Evolutionary conservation across 64 coral and sea anemone species (phyloP), one percentile per base, ranked within the genome.

Genomic region (Cladopsammia gracilis): DNA sequence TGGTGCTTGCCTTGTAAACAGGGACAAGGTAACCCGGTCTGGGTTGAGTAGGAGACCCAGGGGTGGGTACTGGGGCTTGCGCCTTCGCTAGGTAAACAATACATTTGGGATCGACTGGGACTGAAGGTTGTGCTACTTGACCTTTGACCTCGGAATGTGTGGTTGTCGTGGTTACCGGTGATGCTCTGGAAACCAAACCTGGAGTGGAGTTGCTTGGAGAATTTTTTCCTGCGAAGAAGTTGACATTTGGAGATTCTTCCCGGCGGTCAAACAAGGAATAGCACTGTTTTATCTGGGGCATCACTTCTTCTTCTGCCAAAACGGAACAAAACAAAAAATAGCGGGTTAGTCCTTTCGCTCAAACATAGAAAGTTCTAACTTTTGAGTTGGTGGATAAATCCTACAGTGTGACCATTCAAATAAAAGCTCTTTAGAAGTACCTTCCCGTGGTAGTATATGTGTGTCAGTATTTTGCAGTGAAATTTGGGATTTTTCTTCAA

Each of bases 251-350:
- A 6, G 48, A 51, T 50, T 89, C 88, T 11, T 77, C 45, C 20
- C 71, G 47, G 70, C 76, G 68, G 18, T 80, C 66, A 2, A 73
- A 54, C 53, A 90, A 78, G 3, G 95, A 96, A 57, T 90, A 93
- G 62, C 95, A 96, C 47, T 88, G 88, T 20, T 93, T 89, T 73
- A 96, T 93, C 62, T 89, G 90, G 23, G 95, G 91, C 51, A 81
- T 89, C 11, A 20, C 6, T 23, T 96, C 87, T 57, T 68, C 87
- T 57, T 68, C 90, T 86, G 19, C 43, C 58, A 77, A 12, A 48
- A 22, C 72, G 69, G 69, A 49, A 54, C 61, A 90, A 14, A 87
- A 62, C 34, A 70, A 0, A 61, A 80, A 52, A 15, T 25, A 5
- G 34, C 34, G 34, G 34, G 34, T 34, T 34, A 34, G 2, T 34